phyloP scores from a whole-genome alignment of 1,140 invertebrate genomes.

The Cotesia chilonis region DNA sequence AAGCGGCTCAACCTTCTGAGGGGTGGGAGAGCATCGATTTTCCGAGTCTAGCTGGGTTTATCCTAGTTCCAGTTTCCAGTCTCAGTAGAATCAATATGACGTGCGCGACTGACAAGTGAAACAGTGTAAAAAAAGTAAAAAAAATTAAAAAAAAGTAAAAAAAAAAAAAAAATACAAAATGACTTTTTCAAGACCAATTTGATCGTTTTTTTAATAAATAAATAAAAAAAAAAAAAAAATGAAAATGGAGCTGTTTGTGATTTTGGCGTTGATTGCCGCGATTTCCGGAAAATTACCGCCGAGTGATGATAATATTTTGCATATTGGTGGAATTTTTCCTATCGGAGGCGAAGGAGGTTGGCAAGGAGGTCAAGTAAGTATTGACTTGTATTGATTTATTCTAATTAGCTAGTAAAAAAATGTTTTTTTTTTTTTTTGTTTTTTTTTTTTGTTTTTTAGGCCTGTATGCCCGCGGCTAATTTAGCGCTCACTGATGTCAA shows the following conservation, averaged over 20 bases:
- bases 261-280: constrained; percentile 44
- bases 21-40: constrained; percentile 1
- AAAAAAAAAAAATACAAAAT: too few relatives aligned
- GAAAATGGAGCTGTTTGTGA: constrained; percentile 36
- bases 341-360: constrained; percentile 94
- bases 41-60: not conserved
- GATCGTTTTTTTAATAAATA: too few relatives aligned
- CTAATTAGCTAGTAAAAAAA: not conserved
- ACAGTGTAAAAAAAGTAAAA: too few relatives aligned
- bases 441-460: constrained; percentile 60
- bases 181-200: too few relatives aligned
- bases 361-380: constrained; percentile 84
- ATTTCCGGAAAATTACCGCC: constrained; percentile 49
- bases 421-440: not conserved
- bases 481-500: constrained; percentile 97
- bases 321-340: constrained; percentile 98
- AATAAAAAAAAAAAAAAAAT: too few relatives aligned
- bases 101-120: constrained; percentile 39
- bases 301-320: constrained; percentile 75
- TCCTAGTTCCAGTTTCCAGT: constrained; percentile 27
- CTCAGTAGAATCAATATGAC: constrained; percentile 57
- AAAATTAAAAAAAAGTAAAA: too few relatives aligned
- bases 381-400: not conserved
- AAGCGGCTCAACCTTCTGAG: not conserved
- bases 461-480: constrained; percentile 93